Evolutionary conservation across 2,888 invertebrate genomes (phyloP).

Genomic region (Scrobipalpa costella): DNA sequence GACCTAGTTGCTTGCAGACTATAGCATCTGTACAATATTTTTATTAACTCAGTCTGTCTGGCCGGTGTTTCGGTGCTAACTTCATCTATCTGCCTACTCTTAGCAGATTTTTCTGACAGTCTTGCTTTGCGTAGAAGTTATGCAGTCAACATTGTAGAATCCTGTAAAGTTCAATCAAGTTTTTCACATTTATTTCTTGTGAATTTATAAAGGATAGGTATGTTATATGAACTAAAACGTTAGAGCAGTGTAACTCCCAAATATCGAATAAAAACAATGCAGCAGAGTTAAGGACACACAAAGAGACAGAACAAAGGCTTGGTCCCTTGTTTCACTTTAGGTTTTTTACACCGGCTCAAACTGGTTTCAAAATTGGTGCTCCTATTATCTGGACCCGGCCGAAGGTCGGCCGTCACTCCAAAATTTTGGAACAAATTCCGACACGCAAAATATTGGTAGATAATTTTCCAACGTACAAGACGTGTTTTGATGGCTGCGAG

Average conservation of each 20-base stretch:
- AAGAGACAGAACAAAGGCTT: conserved; percentile 59
- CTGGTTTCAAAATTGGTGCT: conserved; percentile 77
- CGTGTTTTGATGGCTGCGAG: conserved; percentile 38
- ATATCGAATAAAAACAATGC: conserved; percentile 12
- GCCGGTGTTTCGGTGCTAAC: background rate
- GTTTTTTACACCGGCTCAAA: conserved; percentile 64
- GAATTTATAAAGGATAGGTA: too few species aligned
- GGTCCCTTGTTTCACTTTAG: conserved; percentile 63
- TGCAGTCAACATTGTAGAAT: too few species aligned
- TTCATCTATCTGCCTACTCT: background rate
- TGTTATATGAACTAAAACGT: background rate
- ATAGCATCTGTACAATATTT: background rate
- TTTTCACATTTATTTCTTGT: too few species aligned
- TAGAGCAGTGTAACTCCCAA: background rate
- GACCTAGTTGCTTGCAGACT: conserved; percentile 17
- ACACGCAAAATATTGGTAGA: conserved; percentile 75
- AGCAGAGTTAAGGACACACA: conserved; percentile 34
- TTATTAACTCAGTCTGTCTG: background rate
- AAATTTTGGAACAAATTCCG: conserved; percentile 73
- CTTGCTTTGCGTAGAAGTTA: too few species aligned
- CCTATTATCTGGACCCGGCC: conserved; percentile 74
- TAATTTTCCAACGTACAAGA: conserved; percentile 43
- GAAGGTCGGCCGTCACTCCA: conserved; percentile 73
- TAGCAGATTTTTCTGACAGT: too few species aligned
- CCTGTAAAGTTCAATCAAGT: too few species aligned